Base-by-base conservation (phyloP, 92 coral and sea anemone species). In the Blastomussa wellsi region DNA sequence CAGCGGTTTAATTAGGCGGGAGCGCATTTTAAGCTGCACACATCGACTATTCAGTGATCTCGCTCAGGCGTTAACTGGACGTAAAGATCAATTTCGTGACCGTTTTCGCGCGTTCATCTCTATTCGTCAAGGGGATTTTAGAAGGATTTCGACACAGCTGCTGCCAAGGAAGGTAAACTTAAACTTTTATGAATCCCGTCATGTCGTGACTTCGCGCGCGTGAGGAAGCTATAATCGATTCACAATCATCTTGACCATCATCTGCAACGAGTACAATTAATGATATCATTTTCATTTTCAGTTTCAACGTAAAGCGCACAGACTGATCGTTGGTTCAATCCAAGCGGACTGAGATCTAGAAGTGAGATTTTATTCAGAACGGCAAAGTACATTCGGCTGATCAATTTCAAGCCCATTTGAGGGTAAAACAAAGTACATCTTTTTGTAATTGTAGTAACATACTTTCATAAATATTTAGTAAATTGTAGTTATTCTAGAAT, bases 381-480 rank as follows among this genome's bases (percentile, higher is more conserved):
- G 52, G 26, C 74, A 69, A 36, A 16, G 44, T 69, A 69, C 39
- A 35, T 35, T 82, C 36, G 36, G n/a, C 35, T 68, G 69, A 36
- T 32, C 32, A 76, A 33, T 51, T 70, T 71, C 44, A 69, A 70
- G 47, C 44, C 35, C 66, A 70, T 42, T 24, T 47, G 76, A 48
- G 26, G 55, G 69, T 5, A 52, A 82, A 51, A 28, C 48, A 9
- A 71, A 82, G 57, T 80, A 52, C 69, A 49, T 64, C 55, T 36
- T 70, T 37, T 82, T 81, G 64, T 82, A 71, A 71, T 82, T 64
- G 32, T 39, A 37, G 86, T 82, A 82, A 55, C 71, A 33, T 47
- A 39, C 48, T 24, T 82, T 82, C 86, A 82, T 82, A 82, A 82
- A 82, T 82, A 82, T 82, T 82, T 71, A 82, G 78, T 51, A 71